A percentile compares a stretch with the other conserved stretches of the same genome.
Evolutionary conservation across 2,113 vertebrate species (phyloP).

Genomic region (Anhinga rufa): DNA sequence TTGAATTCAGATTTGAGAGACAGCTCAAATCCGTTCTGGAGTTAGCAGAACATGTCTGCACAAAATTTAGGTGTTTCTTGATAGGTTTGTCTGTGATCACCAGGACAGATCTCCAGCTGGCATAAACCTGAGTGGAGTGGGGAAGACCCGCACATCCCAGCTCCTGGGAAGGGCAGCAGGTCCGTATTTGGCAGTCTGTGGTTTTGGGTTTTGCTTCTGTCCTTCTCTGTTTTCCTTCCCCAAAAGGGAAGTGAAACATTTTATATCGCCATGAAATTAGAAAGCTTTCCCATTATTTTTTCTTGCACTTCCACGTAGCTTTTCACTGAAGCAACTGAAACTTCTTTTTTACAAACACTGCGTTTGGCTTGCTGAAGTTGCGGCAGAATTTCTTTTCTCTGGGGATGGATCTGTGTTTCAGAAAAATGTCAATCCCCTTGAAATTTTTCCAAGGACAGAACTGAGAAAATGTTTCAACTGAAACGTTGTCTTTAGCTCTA

Average conservation of each 20-base stretch:
- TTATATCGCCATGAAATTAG: not conserved
- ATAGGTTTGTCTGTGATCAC: not conserved
- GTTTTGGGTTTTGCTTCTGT: not conserved
- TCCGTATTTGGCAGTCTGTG: not conserved
- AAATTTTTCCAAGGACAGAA: not conserved
- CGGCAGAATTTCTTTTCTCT: not conserved
- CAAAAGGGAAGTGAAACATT: not conserved
- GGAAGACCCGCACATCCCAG: not conserved
- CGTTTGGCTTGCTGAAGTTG: not conserved
- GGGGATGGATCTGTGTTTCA: not conserved
- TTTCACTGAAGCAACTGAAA: not conserved
- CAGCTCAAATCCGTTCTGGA: accelerated
- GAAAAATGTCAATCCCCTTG: not conserved
- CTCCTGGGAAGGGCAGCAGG: not conserved
- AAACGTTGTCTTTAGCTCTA: not conserved
- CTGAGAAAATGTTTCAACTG: not conserved
- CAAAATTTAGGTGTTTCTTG: not conserved
- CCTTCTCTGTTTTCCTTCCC: not conserved
- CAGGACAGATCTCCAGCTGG: not conserved
- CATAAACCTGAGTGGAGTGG: not conserved
- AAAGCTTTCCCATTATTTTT: not conserved
- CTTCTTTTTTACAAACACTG: not conserved
- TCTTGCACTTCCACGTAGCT: not conserved
- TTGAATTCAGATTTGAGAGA: not conserved
- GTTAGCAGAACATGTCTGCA: not conserved